Conservation (phyloP, 2,797 vertebrate species). For the Epinephelus awoara region DNA sequence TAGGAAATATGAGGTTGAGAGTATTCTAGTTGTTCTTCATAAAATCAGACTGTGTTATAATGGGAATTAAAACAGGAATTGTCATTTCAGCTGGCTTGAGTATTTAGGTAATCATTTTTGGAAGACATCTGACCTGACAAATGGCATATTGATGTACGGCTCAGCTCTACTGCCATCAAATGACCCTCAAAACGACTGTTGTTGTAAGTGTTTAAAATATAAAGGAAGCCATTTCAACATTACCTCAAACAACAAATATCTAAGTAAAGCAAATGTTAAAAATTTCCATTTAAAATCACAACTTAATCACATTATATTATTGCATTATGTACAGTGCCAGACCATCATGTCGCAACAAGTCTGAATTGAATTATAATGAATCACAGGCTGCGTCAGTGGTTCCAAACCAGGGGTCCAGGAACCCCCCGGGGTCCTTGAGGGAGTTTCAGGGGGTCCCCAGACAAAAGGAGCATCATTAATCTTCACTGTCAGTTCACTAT, state of each 20-base stretch:
- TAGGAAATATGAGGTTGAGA: too few species aligned
- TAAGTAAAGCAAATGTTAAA: background rate
- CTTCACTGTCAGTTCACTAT: too few species aligned
- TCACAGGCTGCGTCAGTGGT: background rate
- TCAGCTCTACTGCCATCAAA: background rate
- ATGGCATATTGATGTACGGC: background rate
- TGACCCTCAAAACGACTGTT: background rate
- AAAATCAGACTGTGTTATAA: background rate
- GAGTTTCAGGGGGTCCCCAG: too few species aligned
- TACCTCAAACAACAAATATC: background rate
- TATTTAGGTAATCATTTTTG: background rate
- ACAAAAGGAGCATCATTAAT: too few species aligned
- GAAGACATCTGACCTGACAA: background rate
- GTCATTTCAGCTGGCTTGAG: background rate
- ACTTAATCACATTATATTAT: background rate
- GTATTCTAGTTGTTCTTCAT: background rate
- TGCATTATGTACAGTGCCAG: background rate
- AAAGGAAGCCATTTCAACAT: background rate
- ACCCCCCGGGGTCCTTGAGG: too few species aligned
- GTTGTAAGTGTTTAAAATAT: background rate
- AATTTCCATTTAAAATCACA: background rate
- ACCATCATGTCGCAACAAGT: background rate
- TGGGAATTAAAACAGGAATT: background rate
- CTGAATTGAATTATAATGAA: background rate
- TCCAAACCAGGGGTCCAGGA: too few species aligned